Conservation (phyloP, 2,113 vertebrate genomes). For the Leptodactylus fuscus region DNA sequence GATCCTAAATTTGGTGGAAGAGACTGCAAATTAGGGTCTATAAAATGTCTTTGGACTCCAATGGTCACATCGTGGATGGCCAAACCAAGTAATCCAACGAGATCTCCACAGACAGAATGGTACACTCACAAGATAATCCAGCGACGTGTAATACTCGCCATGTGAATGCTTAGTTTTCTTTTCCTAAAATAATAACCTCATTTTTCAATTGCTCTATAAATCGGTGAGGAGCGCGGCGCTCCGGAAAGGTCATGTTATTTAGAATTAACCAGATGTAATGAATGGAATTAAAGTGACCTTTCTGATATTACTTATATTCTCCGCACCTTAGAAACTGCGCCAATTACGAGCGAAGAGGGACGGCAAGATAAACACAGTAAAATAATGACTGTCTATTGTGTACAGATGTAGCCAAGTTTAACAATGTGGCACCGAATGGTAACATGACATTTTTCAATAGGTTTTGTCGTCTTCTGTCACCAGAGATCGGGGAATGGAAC, state of each 20-base stretch:
- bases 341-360: constrained; percentile 16
- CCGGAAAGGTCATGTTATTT: constrained; percentile 52
- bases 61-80: too few relatives aligned
- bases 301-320: constrained; percentile 35
- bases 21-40: too few relatives aligned
- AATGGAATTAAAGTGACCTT: constrained; percentile 55
- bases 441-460: too few relatives aligned
- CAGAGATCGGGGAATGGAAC: too few relatives aligned
- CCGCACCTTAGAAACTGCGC: constrained; percentile 8
- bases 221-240: background rate
- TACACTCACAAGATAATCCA: too few relatives aligned
- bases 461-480: too few relatives aligned
- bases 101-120: too few relatives aligned
- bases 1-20: too few relatives aligned
- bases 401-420: background rate
- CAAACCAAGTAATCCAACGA: too few relatives aligned
- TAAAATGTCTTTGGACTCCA: too few relatives aligned
- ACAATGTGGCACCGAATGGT: too few relatives aligned
- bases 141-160: background rate
- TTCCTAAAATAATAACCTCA: constrained; percentile 19
- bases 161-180: background rate
- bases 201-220: constrained; percentile 45
- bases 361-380: background rate
- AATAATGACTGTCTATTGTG: background rate
- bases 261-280: constrained; percentile 46